Conservation (phyloP, 2,113 vertebrate species). For the Microtus ochrogaster region DNA sequence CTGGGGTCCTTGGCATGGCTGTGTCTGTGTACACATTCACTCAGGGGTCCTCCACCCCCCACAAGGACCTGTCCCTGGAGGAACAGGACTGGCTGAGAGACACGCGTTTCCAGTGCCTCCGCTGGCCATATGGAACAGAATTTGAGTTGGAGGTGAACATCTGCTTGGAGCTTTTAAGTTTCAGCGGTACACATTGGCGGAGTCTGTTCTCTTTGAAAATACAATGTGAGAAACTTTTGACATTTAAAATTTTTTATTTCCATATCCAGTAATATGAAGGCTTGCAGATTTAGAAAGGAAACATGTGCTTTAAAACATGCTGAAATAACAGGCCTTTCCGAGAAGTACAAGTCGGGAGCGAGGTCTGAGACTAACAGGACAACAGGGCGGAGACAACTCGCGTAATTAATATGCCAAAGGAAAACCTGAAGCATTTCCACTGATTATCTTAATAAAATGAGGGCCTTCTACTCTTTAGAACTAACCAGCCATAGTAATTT, state of each 20-base stretch:
- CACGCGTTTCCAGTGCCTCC: background rate
- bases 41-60: background rate
- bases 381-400: background rate
- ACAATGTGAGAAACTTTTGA: constrained; percentile 71
- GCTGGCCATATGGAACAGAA: background rate
- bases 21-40: background rate
- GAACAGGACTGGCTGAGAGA: background rate
- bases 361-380: background rate
- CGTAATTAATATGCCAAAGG: background rate
- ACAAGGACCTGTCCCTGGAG: background rate
- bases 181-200: constrained; percentile 32
- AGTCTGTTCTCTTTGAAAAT: constrained; percentile 73
- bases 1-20: background rate
- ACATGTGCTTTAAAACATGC: constrained; percentile 61
- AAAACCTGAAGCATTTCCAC: constrained; percentile 32
- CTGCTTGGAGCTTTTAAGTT: constrained; percentile 52
- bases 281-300: constrained; percentile 66
- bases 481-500: background rate
- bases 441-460: background rate
- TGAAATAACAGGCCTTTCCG: constrained; percentile 52
- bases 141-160: constrained; percentile 55
- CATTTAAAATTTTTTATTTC: constrained; percentile 74
- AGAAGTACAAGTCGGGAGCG: background rate
- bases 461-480: background rate
- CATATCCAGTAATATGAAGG: constrained; percentile 59